Evolutionary conservation across 2,888 invertebrate species (phyloP), one percentile per base, ranked within the genome.

Genomic region (Thymelicus acteon): DNA sequence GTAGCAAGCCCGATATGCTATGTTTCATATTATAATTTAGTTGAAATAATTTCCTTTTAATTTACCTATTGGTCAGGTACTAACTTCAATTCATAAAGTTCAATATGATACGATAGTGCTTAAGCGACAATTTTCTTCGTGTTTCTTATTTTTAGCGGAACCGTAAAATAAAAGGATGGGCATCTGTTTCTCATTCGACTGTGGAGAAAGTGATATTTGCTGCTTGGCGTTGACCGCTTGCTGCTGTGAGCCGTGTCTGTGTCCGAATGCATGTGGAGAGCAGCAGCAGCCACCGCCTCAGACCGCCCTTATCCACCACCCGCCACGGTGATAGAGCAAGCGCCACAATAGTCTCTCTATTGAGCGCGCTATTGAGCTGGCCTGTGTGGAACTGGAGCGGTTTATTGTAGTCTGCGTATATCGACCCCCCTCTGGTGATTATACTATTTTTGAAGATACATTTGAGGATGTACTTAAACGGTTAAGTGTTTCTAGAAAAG

Each of bases 261-360:
- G 93, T 70, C 92, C 92, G 2, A 92, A 93, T 80, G 92, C 92
- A 5, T 93, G 93, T 62, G 93, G 93, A 72, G 90, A 92, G n/a
- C n/a, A n/a, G 24, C 24, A 79, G 60, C 90, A 31, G 13, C 57
- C 77, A 0, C 91, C 86, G 0, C 86, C 86, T 0, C 90, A 87
- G 67, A 86, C 88, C 0, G 85, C 91, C n/a, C 84, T 88, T 54
- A 82, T 91, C 7, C 81, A 81, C 1, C 92, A 92, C 37, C 92
- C 90, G 2, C 91, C 1, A 84, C 87, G 2, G 78, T 85, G n/a
- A 77, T 90, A 12, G 85, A 89, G 15, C 88, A 88, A 52, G 84
- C 77, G 31, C 80, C 78, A 40, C 77, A n/a, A n/a, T n/a, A n/a
- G n/a, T n/a, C n/a, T n/a, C n/a, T n/a, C n/a, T n/a, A n/a, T n/a